These are phyloP conservation scores for Calephelis virginiensis DNA, from an alignment of 1,140 invertebrate species.

Conservation along the genomic window DNA sequence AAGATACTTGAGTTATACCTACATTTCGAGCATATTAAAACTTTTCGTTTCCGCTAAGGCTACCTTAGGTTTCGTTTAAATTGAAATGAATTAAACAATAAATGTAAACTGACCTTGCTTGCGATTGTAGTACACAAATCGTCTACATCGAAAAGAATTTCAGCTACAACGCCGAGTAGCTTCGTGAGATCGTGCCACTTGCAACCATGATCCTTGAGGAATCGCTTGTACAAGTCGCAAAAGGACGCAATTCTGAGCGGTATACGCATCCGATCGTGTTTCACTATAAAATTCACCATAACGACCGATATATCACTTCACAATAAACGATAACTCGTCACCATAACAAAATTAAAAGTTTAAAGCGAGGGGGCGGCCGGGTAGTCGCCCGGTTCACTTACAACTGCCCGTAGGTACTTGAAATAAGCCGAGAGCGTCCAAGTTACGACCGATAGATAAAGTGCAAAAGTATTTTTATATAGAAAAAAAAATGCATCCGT, in stretches of 20 bases:
- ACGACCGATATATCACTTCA: slow-evolving; percentile 12
- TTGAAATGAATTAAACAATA: slow-evolving; percentile 9
- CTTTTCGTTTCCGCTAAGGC: not conserved
- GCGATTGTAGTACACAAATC: slow-evolving; percentile 53
- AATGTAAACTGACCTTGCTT: slow-evolving; percentile 61
- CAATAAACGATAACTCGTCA: slow-evolving; percentile 34
- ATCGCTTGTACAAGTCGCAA: slow-evolving; percentile 64
- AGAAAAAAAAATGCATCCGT: slow-evolving; percentile 16
- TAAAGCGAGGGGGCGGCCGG: slow-evolving; percentile 45
- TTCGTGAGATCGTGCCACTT: slow-evolving; percentile 72
- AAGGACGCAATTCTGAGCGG: slow-evolving; percentile 59
- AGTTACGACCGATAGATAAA: slow-evolving; percentile 22
- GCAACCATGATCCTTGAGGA: slow-evolving; percentile 71
- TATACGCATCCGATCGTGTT: slow-evolving; percentile 46
- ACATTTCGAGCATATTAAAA: not conserved
- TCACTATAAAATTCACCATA: slow-evolving; percentile 59
- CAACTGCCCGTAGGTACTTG: slow-evolving; percentile 47
- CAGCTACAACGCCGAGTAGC: slow-evolving; percentile 63
- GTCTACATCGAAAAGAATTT: slow-evolving; percentile 72
- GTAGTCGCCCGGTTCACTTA: slow-evolving; percentile 47
- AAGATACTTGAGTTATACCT: not conserved
- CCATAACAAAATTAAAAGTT: slow-evolving; percentile 27
- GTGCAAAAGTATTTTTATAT: slow-evolving; percentile 11
- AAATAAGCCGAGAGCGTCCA: slow-evolving; percentile 26
- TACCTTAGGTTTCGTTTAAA: not conserved